A percentile compares a stretch with the other conserved stretches of the same genome.
These are phyloP conservation scores for Corythucha ciliata DNA, from an alignment of 2,888 invertebrate species.

Conservation along the genomic window DNA sequence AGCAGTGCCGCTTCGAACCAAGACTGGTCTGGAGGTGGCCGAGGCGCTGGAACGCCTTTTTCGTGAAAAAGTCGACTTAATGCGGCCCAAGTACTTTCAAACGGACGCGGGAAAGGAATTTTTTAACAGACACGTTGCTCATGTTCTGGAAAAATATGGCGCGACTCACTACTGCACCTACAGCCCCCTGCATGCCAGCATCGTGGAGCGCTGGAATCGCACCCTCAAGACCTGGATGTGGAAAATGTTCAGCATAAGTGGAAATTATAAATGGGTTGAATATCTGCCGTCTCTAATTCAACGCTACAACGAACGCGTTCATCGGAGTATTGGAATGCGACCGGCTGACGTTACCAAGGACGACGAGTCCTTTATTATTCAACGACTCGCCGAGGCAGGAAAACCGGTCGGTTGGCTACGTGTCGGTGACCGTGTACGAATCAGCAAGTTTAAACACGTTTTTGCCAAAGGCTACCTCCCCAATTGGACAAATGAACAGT, in stretches of 20 bases:
- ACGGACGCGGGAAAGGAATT: conserved; percentile 38
- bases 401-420: conserved; percentile 35
- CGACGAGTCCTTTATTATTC: background rate
- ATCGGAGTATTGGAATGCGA: conserved; percentile 39
- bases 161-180: conserved; percentile 30
- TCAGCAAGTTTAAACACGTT: conserved; percentile 37
- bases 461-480: conserved; percentile 40
- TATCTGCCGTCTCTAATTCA: conserved; percentile 30
- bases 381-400: conserved; percentile 33
- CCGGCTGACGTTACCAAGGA: conserved; percentile 36
- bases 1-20: too few species aligned
- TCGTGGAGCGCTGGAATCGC: conserved; percentile 37
- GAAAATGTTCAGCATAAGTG: conserved; percentile 21
- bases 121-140: conserved; percentile 35
- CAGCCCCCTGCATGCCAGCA: conserved; percentile 36
- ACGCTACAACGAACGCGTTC: conserved; percentile 38
- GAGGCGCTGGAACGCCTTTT: too few species aligned
- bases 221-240: conserved; percentile 33
- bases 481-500: conserved; percentile 40
- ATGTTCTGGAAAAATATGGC: conserved; percentile 33
- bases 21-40: too few species aligned
- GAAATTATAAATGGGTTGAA: conserved; percentile 33
- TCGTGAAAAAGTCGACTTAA: too few species aligned
- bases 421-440: conserved; percentile 38
- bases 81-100: conserved; percentile 31